Conservation (phyloP, 2,113 vertebrate genomes). For the Bettongia penicillata region DNA sequence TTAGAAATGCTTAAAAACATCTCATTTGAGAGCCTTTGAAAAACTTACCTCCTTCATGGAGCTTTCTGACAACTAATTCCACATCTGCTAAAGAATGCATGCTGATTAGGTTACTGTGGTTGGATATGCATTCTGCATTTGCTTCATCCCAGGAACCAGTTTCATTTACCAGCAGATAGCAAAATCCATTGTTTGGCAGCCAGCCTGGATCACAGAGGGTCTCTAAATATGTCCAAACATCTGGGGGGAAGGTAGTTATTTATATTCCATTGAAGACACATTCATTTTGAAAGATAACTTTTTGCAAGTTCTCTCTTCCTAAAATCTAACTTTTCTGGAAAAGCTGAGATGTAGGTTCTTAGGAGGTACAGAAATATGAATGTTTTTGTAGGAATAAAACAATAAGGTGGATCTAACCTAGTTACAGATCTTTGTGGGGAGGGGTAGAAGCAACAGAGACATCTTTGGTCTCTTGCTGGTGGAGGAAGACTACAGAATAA, state of each 20-base stretch:
- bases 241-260: conserved; percentile 80
- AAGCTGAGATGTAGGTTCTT: conserved; percentile 15
- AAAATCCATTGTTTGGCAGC: conserved; percentile 91
- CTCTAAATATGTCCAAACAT: conserved; percentile 83
- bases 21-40: conserved; percentile 8
- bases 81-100: conserved; percentile 92
- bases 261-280: conserved; percentile 59
- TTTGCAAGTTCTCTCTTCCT: conserved; percentile 39
- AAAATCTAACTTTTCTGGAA: conserved; percentile 44
- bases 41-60: conserved; percentile 84
- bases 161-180: conserved; percentile 85
- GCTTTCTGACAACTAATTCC: conserved; percentile 89
- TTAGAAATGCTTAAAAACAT: conserved; percentile 40
- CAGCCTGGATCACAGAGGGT: conserved; percentile 88
- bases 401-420: conserved; percentile 11
- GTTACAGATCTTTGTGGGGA: neutral
- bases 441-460: neutral
- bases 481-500: neutral
- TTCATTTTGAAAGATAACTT: conserved; percentile 50
- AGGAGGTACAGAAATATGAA: conserved; percentile 13
- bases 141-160: conserved; percentile 80
- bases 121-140: conserved; percentile 79
- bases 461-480: neutral
- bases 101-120: conserved; percentile 86
- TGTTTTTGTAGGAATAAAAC: conserved; percentile 8